Base-by-base conservation (phyloP, 2,888 invertebrate species). In the Salticus scenicus region DNA sequence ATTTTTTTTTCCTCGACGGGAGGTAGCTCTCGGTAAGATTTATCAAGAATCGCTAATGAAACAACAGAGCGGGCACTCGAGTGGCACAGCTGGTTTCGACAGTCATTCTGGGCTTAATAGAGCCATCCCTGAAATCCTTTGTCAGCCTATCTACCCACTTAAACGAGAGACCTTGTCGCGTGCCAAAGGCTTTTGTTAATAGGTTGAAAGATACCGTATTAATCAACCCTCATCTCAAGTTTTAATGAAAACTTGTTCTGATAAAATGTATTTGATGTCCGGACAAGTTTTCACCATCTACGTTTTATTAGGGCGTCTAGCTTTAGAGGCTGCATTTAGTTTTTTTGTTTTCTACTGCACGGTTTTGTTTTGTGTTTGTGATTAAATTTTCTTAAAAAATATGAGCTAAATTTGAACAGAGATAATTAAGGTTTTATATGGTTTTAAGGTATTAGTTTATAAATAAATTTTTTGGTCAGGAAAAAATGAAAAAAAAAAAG, bases 171-270 rank as follows among this genome's bases (percentile, higher is more conserved):
- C 42, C 42, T 47, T 47, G 42, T 47, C 42, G 42, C 2, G 42
- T 47, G 42, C 42, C 42, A 47, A 47, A 5, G 42, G 42, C 42
- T 47, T 47, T 47, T 47, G 42, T 47, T n/a, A 47, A 47, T 10
- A 47, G 42, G 42, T 47, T 47, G 42, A 47, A 47, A 47, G 42
- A 47, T 47, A 47, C 42, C 42, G 17, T 47, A 47, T 47, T 47
- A 47, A 47, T 47, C 42, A 47, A 47, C 42, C 7, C 42, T 47
- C 42, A 47, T 47, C 42, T 47, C 42, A 17, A 47, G 42, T 47
- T 47, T 47, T 47, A 47, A 47, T 47, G 42, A 47, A 47, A 47
- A 47, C 42, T 47, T 47, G 42, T 47, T 17, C 42, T 47, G 42
- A 47, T 47, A 47, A 47, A 47, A 47, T 47, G 42, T 47, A 17